These are phyloP conservation scores for Nemoura dubitans DNA, from an alignment of 2,888 invertebrate genomes.

Conservation along the genomic window DNA sequence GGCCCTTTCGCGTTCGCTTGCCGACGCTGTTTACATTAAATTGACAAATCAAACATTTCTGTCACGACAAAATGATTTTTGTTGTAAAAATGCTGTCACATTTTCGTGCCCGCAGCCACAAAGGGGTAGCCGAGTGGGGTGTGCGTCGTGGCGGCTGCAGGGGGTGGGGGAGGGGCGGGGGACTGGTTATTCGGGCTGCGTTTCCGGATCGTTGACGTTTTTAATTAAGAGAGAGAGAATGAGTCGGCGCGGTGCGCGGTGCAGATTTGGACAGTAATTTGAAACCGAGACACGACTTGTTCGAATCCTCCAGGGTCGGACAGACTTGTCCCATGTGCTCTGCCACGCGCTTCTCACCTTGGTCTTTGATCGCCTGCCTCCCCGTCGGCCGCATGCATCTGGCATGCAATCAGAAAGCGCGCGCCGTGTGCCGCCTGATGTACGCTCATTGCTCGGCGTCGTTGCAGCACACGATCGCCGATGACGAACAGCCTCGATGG, in stretches of 20 bases:
- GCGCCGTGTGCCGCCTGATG: neutral
- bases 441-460: neutral
- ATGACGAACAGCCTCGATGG: neutral
- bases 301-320: slow-evolving; percentile 21
- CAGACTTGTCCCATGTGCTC: slow-evolving; percentile 26
- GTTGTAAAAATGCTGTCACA: slow-evolving; percentile 34
- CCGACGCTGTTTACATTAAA: neutral
- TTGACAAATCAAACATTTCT: slow-evolving; percentile 37
- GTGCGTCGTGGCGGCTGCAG: neutral
- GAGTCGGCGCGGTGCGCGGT: slow-evolving; percentile 9
- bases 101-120: neutral
- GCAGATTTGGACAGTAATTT: slow-evolving; percentile 46
- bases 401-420: neutral
- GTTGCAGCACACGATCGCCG: neutral
- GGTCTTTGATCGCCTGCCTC: neutral
- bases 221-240: slow-evolving; percentile 44
- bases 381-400: neutral
- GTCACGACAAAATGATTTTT: slow-evolving; percentile 29
- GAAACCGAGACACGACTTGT: slow-evolving; percentile 32
- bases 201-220: slow-evolving; percentile 46
- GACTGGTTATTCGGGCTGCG: slow-evolving; percentile 25
- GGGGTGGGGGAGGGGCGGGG: neutral
- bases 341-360: slow-evolving; percentile 29
- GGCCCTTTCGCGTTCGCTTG: neutral
- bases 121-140: neutral